These are phyloP conservation scores for Acleris cristana DNA, from an alignment of 2,888 invertebrate genomes.

Conservation along the genomic window DNA sequence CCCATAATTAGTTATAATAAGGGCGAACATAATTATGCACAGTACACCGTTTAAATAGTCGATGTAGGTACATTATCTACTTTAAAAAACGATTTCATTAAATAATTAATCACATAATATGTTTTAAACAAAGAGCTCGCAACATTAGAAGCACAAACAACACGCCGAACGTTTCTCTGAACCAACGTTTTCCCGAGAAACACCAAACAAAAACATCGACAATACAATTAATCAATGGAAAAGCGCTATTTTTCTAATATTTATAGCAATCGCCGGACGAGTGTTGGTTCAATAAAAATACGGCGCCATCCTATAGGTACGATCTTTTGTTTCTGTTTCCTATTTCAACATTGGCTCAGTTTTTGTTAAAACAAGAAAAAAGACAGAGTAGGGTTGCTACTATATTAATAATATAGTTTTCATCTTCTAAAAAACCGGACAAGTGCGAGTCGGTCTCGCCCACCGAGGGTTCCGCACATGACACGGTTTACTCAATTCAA, in stretches of 20 bases:
- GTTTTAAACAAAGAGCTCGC: constrained; percentile 4
- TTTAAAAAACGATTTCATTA: too few relatives aligned
- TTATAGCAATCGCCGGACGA: constrained; percentile 34
- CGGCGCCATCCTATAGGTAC: constrained; percentile 21
- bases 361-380: constrained; percentile 27
- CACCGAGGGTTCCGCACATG: too few relatives aligned
- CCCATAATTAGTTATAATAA: too few relatives aligned
- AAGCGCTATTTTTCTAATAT: constrained; percentile 36
- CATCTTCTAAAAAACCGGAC: too few relatives aligned
- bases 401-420: not conserved
- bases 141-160: constrained; percentile 8
- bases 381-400: constrained; percentile 18
- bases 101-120: not conserved
- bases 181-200: constrained; percentile 19
- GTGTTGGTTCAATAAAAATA: constrained; percentile 35
- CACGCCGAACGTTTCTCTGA: constrained; percentile 1
- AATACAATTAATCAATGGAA: constrained; percentile 37
- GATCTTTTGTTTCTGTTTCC: constrained; percentile 32
- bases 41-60: too few relatives aligned
- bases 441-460: too few relatives aligned
- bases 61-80: too few relatives aligned
- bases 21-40: too few relatives aligned
- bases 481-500: too few relatives aligned
- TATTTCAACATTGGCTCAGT: constrained; percentile 29
- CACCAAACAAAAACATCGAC: constrained; percentile 35